Conservation (phyloP, 2,888 invertebrate genomes). For the Nephrotoma appendiculata region DNA sequence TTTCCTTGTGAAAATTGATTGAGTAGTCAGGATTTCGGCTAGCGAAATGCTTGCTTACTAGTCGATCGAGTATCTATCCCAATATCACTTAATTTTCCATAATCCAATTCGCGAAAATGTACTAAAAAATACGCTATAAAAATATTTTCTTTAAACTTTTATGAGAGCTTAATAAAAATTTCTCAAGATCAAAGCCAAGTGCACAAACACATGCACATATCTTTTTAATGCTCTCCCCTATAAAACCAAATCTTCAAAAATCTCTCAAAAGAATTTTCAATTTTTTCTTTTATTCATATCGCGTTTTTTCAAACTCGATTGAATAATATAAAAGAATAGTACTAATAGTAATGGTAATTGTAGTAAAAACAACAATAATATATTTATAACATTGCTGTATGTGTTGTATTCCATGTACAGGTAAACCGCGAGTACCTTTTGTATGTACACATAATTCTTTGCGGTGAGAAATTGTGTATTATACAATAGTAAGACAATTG, state of each 20-base stretch:
- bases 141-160: background rate
- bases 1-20: too few species aligned
- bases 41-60: too few species aligned
- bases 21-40: too few species aligned
- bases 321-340: background rate
- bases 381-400: background rate
- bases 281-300: background rate
- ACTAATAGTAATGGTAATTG: background rate
- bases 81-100: too few species aligned
- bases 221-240: background rate
- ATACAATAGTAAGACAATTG: background rate
- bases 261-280: background rate
- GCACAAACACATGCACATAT: background rate
- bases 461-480: background rate
- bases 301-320: background rate
- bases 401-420: background rate
- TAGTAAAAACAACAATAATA: background rate
- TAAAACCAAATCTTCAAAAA: background rate
- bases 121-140: background rate
- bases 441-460: background rate
- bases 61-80: too few species aligned
- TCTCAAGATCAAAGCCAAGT: background rate
- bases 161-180: background rate
- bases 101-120: background rate
- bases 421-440: background rate